These are phyloP conservation scores for Chlorospingus semifuscus DNA, from an alignment of 2,797 vertebrate genomes.

Conservation along the genomic window DNA sequence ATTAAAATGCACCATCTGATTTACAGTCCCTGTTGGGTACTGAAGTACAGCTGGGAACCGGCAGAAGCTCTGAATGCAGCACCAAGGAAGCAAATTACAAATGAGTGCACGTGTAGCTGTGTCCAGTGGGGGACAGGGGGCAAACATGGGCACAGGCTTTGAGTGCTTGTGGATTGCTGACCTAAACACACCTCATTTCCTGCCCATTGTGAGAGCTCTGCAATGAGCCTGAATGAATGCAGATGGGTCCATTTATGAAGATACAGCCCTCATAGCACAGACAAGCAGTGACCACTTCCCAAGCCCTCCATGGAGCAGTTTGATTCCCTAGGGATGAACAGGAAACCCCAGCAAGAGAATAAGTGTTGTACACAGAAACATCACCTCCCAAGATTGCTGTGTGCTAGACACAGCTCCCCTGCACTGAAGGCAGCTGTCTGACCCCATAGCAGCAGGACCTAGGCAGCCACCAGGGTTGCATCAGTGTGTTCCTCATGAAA, in stretches of 20 bases:
- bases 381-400: neutral
- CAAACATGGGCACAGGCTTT: neutral
- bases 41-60: neutral
- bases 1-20: constrained; percentile 43
- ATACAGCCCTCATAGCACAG: neutral
- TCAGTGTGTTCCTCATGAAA: neutral
- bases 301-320: rapidly evolving
- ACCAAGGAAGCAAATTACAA: neutral
- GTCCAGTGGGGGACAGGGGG: neutral
- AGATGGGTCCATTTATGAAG: neutral
- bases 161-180: neutral
- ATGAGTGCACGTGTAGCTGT: rapidly evolving
- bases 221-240: neutral
- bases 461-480: neutral
- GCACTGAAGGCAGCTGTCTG: rapidly evolving
- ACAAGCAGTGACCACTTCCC: neutral
- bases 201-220: neutral
- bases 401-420: neutral
- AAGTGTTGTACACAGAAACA: neutral
- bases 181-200: neutral
- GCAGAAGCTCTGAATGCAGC: neutral
- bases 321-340: neutral
- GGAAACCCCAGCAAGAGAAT: neutral
- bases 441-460: neutral
- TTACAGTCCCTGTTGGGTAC: neutral